phyloP scores from a whole-genome alignment of 2,113 vertebrate genomes.

The Rhinolophus ferrumequinum region DNA sequence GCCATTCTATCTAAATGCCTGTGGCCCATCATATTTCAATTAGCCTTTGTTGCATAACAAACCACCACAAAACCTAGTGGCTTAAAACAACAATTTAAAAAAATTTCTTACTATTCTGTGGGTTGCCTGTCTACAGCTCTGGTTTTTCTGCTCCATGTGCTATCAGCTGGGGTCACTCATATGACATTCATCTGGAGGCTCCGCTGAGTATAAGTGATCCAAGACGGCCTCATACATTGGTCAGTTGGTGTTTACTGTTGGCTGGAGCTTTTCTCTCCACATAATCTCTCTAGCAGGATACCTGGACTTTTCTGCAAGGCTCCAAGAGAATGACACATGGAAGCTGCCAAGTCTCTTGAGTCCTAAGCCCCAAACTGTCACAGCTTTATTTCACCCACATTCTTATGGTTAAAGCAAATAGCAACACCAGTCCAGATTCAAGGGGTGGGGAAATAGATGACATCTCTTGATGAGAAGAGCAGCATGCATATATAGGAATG shows the following conservation, averaged over 20 bases:
- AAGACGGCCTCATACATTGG: not conserved
- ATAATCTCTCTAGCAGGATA: not conserved
- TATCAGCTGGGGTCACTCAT: not conserved
- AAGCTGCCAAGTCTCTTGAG: not conserved
- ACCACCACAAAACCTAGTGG: not conserved
- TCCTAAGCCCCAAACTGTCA: not conserved
- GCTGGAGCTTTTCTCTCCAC: not conserved
- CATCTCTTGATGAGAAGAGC: not conserved
- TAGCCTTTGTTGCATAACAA: not conserved
- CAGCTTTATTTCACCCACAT: not conserved
- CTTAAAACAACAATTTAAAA: not conserved
- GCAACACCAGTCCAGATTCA: not conserved
- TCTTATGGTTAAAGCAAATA: conserved; percentile 30
- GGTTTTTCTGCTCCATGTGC: not conserved
- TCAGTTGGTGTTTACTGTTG: not conserved
- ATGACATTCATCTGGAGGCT: not conserved
- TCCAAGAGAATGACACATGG: not conserved
- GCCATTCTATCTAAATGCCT: not conserved
- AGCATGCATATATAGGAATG: not conserved
- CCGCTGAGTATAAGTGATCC: not conserved
- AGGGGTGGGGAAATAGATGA: not conserved
- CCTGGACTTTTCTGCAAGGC: not conserved
- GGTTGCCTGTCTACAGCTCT: not conserved
- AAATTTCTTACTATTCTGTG: not conserved
- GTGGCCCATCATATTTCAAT: not conserved